phyloP scores from a whole-genome alignment of 2,113 vertebrate genomes.

The Apteryx mantelli region DNA sequence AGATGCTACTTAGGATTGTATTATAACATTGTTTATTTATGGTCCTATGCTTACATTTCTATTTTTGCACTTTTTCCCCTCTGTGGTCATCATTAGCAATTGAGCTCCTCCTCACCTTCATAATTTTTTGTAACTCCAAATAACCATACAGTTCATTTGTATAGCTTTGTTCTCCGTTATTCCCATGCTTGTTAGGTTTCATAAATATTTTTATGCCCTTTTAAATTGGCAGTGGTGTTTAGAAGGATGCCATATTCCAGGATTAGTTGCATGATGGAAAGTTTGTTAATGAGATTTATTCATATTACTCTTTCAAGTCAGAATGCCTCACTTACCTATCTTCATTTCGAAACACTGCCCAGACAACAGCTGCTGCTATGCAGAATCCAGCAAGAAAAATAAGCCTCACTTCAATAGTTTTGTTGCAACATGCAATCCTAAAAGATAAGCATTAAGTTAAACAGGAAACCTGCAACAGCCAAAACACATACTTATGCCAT shows the following conservation, averaged over 20 bases:
- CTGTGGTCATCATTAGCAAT: background rate
- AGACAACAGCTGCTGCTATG: constrained; percentile 83
- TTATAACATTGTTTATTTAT: background rate
- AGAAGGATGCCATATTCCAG: background rate
- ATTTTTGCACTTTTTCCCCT: background rate
- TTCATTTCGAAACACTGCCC: constrained; percentile 94
- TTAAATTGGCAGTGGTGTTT: background rate
- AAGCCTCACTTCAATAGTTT: constrained; percentile 84
- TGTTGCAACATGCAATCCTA: constrained; percentile 80
- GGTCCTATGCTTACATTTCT: background rate
- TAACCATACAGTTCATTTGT: constrained; percentile 25
- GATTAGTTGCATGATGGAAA: background rate
- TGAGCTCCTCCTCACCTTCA: constrained; percentile 7
- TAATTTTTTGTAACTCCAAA: constrained; percentile 1
- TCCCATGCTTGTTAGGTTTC: constrained; percentile 10
- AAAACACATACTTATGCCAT: background rate
- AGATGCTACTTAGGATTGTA: background rate
- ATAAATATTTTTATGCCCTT: background rate
- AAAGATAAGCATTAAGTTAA: constrained; percentile 18
- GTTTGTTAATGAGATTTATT: constrained; percentile 4
- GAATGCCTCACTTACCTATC: constrained; percentile 83
- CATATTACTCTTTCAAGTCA: background rate
- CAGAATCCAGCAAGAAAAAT: constrained; percentile 85
- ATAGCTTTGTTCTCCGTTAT: constrained; percentile 57
- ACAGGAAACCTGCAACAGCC: background rate